Evolutionary conservation across 2,888 invertebrate genomes (phyloP).

Genomic region (Chloromyia formosa): DNA sequence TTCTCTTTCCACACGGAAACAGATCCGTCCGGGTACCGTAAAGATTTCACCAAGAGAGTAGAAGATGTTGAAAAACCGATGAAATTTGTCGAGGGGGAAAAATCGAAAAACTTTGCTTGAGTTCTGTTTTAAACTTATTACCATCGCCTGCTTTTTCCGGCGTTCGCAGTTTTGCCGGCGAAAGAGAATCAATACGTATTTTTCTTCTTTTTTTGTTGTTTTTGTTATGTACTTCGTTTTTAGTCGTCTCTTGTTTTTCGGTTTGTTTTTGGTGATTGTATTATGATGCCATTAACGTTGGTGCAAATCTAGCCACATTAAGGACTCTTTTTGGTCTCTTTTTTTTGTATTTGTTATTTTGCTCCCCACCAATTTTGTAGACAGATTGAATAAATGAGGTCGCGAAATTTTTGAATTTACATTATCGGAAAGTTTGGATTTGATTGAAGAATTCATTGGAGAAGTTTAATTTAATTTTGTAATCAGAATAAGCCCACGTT

Average conservation of each 20-base stretch:
- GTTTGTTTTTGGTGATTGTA: not conserved
- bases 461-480: conserved; percentile 20
- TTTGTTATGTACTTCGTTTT: not conserved
- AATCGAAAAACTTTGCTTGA: not conserved
- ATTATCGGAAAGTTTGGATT: conserved; percentile 17
- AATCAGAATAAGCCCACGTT: not conserved
- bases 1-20: conserved; percentile 18
- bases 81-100: not conserved
- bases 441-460: conserved; percentile 8
- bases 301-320: not conserved
- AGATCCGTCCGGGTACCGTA: not conserved
- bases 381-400: not conserved
- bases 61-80: not conserved
- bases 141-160: not conserved
- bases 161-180: not conserved
- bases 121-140: not conserved
- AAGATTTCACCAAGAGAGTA: not conserved
- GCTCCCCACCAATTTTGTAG: not conserved
- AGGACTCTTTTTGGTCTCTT: not conserved
- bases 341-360: too few species aligned
- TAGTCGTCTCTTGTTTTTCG: not conserved
- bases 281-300: conserved; percentile 11
- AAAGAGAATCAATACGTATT: conserved; percentile 22
- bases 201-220: not conserved
- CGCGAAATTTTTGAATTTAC: not conserved